Conservation (phyloP, 2,797 vertebrate genomes). For the Austrolebias charrua region DNA sequence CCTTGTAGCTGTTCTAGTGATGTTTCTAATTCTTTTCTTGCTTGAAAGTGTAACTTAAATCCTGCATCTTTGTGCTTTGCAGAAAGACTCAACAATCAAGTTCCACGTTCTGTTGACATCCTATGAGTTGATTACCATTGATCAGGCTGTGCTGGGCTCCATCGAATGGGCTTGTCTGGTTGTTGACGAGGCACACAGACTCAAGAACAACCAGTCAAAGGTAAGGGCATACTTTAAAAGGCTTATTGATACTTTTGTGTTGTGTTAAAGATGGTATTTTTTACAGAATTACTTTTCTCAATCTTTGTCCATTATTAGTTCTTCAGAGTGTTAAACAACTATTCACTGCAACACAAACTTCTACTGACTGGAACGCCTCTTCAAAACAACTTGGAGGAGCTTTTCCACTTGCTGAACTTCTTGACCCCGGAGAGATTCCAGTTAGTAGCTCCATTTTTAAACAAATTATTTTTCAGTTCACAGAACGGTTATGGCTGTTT, state of each 20-base stretch:
- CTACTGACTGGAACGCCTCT: slow-evolving; percentile 95
- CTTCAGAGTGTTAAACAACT: slow-evolving; percentile 95
- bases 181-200: slow-evolving; percentile 96
- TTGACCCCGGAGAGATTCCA: slow-evolving; percentile 95
- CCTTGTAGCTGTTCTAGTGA: neutral
- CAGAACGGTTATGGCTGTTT: slow-evolving; percentile 1
- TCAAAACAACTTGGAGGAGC: slow-evolving; percentile 97
- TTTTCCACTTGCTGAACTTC: slow-evolving; percentile 97
- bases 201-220: slow-evolving; percentile 99
- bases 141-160: slow-evolving; percentile 95
- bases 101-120: slow-evolving; percentile 96
- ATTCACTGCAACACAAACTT: slow-evolving; percentile 96
- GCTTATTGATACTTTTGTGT: neutral
- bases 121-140: slow-evolving; percentile 96
- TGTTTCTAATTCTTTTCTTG: neutral
- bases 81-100: slow-evolving; percentile 97
- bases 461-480: neutral
- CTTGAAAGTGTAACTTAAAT: neutral
- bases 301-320: slow-evolving; percentile 77
- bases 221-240: slow-evolving; percentile 57
- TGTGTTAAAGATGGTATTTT: neutral
- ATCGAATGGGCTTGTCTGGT: slow-evolving; percentile 98
- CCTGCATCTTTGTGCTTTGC: slow-evolving; percentile 31
- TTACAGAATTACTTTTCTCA: neutral
- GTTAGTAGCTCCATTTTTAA: slow-evolving; percentile 75